phyloP scores from a whole-genome alignment of 1,140 invertebrate genomes.

The Lamellibrachia luymesi region DNA sequence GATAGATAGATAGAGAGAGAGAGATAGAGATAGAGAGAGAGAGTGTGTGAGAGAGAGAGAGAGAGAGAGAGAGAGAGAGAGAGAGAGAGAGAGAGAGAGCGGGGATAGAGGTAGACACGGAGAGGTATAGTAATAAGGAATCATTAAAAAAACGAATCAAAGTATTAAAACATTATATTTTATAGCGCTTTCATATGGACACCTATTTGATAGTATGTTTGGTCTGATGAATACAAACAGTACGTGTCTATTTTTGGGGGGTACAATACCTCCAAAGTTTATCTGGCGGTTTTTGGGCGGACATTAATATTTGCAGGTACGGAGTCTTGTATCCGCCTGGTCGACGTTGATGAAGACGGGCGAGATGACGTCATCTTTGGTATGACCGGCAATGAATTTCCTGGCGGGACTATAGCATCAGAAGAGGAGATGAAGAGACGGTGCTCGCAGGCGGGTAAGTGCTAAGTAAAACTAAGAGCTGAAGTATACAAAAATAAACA shows the following conservation, averaged over 20 bases:
- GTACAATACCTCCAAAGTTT: neutral
- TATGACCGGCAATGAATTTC: neutral
- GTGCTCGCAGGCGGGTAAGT: neutral
- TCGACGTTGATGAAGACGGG: constrained; percentile 49
- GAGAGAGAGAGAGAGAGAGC: neutral
- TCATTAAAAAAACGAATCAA: no score
- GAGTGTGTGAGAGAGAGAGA: neutral
- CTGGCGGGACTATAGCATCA: neutral
- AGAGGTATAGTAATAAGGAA: neutral
- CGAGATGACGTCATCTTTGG: constrained; percentile 43
- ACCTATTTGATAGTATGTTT: no score
- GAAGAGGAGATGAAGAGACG: neutral
- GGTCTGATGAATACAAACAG: no score
- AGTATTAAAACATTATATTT: no score
- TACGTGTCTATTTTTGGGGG: neutral
- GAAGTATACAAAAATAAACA: neutral
- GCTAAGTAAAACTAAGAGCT: neutral
- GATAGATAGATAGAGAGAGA: neutral
- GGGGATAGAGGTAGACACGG: neutral
- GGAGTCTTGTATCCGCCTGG: constrained; percentile 41
- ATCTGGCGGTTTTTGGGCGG: neutral
- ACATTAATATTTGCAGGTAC: neutral
- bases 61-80: neutral
- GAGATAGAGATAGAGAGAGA: no score
- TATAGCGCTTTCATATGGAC: no score